phyloP scores from a whole-genome alignment of 2,888 invertebrate species.

The Troides aeacus region DNA sequence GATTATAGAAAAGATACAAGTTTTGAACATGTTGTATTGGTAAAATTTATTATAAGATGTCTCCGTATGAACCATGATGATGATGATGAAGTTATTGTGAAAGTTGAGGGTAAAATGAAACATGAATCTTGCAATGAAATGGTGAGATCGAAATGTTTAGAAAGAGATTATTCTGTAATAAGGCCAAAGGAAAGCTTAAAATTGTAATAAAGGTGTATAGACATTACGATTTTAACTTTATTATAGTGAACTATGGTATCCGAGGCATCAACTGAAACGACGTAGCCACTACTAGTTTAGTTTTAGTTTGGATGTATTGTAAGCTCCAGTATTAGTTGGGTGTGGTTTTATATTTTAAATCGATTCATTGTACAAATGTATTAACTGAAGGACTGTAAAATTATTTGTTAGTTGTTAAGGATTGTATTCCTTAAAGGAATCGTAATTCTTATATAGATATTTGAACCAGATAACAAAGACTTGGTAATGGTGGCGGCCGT shows the following conservation, averaged over 20 bases:
- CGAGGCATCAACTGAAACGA: conserved; percentile 10
- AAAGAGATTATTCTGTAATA: conserved; percentile 1
- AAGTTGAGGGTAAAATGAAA: background rate
- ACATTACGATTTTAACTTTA: background rate
- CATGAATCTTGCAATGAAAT: background rate
- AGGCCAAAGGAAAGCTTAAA: background rate
- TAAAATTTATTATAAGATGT: background rate
- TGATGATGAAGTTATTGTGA: background rate
- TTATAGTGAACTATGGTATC: conserved; percentile 16
- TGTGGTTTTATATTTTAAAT: conserved; percentile 13
- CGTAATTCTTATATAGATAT: no score
- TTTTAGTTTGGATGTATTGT: conserved; percentile 7
- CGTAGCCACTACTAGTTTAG: background rate
- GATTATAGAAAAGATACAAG: background rate
- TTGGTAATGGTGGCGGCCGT: no score
- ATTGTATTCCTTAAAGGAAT: no score
- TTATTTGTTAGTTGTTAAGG: no score
- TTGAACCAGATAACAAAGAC: no score
- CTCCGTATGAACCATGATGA: no score
- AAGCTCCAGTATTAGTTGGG: background rate
- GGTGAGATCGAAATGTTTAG: background rate
- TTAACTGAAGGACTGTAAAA: no score
- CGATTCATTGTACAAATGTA: background rate
- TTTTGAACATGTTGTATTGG: background rate
- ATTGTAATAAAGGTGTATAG: background rate